Conservation (phyloP, 2,888 invertebrate species). For the Ptycholaimellus sp. region DNA sequence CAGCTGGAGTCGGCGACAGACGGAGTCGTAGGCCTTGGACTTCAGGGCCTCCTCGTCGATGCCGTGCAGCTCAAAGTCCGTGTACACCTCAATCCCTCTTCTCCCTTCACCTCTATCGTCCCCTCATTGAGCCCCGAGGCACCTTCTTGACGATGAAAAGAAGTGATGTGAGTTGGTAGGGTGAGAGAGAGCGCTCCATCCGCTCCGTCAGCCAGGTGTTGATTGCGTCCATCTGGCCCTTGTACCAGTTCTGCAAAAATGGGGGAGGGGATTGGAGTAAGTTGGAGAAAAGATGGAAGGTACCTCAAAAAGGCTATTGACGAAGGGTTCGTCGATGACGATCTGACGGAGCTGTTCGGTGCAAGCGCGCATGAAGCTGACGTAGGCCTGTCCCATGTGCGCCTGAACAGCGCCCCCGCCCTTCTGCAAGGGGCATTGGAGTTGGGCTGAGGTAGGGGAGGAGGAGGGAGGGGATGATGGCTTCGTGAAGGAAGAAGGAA, state of each 20-base stretch:
- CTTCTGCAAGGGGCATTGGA: too few species aligned
- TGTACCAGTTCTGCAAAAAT: slow-evolving; percentile 61
- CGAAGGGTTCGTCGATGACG: slow-evolving; percentile 63
- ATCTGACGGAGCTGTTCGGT: slow-evolving; percentile 94
- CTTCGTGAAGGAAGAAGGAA: too few species aligned
- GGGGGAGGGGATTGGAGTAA: background rate
- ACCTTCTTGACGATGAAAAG: slow-evolving; percentile 80
- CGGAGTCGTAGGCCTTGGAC: slow-evolving; percentile 60
- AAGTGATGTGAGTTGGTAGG: slow-evolving; percentile 87
- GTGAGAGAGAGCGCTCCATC: slow-evolving; percentile 69
- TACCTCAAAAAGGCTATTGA: slow-evolving; percentile 51
- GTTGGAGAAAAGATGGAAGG: slow-evolving; percentile 4
- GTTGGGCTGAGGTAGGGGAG: too few species aligned
- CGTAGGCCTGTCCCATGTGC: slow-evolving; percentile 62
- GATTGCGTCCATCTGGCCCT: slow-evolving; percentile 68
- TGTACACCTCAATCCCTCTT: too few species aligned
- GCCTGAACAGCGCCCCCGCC: too few species aligned
- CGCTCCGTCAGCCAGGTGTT: slow-evolving; percentile 81
- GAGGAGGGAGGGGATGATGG: too few species aligned
- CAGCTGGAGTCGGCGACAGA: slow-evolving; percentile 76
- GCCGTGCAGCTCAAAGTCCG: slow-evolving; percentile 94
- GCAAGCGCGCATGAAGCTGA: slow-evolving; percentile 84
- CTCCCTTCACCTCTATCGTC: too few species aligned
- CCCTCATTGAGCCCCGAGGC: too few species aligned
- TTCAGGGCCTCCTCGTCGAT: slow-evolving; percentile 89